Conservation (phyloP, 2,113 vertebrate species). For the Nansenia antarctica region DNA sequence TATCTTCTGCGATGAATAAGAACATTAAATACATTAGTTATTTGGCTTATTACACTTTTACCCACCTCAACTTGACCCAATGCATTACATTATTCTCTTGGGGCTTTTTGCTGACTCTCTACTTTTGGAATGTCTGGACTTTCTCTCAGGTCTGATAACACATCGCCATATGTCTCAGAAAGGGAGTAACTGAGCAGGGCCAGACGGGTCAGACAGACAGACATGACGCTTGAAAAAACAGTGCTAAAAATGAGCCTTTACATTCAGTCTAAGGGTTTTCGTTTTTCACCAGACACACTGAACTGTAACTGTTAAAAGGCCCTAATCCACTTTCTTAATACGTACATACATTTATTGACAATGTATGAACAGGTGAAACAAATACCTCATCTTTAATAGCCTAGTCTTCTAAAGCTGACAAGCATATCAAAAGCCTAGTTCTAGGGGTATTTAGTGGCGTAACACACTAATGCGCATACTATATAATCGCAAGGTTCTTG, state of each 20-base stretch:
- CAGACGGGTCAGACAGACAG: conserved; percentile 19
- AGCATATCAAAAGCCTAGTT: too few species aligned
- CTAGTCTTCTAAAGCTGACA: too few species aligned
- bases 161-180: conserved; percentile 12
- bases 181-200: conserved; percentile 19
- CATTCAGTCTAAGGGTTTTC: neutral
- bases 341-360: too few species aligned
- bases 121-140: conserved; percentile 20
- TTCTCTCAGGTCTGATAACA: conserved; percentile 22
- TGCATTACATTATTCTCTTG: neutral
- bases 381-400: too few species aligned
- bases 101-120: neutral
- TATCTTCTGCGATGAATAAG: too few species aligned
- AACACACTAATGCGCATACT: too few species aligned
- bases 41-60: neutral
- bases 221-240: conserved; percentile 33
- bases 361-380: too few species aligned
- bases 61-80: neutral
- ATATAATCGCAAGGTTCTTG: too few species aligned
- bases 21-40: neutral
- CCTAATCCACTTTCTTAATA: too few species aligned
- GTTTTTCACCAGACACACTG: neutral
- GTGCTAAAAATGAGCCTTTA: conserved; percentile 2
- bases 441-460: too few species aligned
- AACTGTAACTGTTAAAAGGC: neutral